phyloP scores from a whole-genome alignment of 2,113 vertebrate genomes.

The Stictonetta naevosa region DNA sequence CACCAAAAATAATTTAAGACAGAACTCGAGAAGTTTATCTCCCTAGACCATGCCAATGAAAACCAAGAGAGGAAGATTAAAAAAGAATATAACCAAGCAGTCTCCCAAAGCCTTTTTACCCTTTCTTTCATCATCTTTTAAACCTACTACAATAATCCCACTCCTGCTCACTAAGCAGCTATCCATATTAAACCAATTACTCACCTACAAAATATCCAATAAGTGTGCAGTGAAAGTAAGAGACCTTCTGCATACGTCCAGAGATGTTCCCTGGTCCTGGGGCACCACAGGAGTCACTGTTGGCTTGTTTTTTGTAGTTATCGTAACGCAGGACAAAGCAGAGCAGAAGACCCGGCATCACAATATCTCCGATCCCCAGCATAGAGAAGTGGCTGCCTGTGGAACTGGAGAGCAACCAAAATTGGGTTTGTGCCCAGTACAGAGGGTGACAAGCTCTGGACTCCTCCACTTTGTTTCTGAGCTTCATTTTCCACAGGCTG shows the following conservation, averaged over 20 bases:
- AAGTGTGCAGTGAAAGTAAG: conserved; percentile 99
- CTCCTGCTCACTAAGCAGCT: neutral
- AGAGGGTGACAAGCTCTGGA: neutral
- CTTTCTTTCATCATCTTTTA: conserved; percentile 22
- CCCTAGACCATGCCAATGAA: neutral
- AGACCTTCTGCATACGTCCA: conserved; percentile 97
- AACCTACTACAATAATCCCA: conserved; percentile 1
- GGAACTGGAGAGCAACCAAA: conserved; percentile 79
- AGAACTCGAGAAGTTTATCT: neutral
- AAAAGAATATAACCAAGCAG: neutral
- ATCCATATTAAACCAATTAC: conserved; percentile 30
- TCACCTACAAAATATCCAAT: conserved; percentile 99
- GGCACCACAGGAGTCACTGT: conserved; percentile 81
- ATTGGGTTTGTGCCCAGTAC: neutral
- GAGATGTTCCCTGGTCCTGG: conserved; percentile 87
- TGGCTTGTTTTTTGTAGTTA: conserved; percentile 98
- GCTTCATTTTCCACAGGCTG: neutral
- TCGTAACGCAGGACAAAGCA: conserved; percentile 98
- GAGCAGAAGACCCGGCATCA: conserved; percentile 98
- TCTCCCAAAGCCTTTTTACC: conserved; percentile 26
- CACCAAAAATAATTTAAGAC: neutral
- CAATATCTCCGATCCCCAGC: conserved; percentile 98
- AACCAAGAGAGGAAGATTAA: neutral
- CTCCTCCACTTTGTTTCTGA: neutral
- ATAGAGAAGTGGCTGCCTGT: conserved; percentile 99